Percentiles rank a stretch among this genome's conserved stretches.
Evolutionary conservation across 1,140 invertebrate genomes (phyloP).

Genomic region (Archivesica marissinica): DNA sequence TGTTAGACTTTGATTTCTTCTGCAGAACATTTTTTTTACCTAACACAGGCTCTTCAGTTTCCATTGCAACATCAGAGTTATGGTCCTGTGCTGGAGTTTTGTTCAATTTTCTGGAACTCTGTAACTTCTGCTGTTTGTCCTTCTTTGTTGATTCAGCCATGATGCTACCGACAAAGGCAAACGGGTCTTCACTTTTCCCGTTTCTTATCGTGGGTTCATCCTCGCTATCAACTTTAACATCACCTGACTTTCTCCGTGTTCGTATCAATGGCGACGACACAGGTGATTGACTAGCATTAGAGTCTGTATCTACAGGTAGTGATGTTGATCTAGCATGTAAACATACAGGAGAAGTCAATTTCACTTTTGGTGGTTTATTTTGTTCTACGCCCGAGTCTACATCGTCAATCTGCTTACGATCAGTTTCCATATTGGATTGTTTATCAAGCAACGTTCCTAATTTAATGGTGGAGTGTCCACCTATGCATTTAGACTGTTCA

Average conservation of each 20-base stretch:
- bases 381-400: neutral
- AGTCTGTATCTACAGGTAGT: neutral
- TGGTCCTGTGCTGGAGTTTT: neutral
- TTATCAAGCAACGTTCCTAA: no score
- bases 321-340: neutral
- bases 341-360: neutral
- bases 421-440: no score
- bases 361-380: neutral
- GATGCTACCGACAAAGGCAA: conserved; percentile 9
- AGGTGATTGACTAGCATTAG: neutral
- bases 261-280: neutral
- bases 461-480: no score
- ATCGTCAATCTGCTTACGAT: no score
- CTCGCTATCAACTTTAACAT: neutral
- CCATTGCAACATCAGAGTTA: neutral
- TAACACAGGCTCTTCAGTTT: neutral
- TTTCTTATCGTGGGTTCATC: neutral
- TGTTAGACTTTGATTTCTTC: neutral
- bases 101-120: neutral
- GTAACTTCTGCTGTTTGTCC: neutral
- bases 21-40: neutral
- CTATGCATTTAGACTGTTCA: neutral
- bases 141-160: neutral
- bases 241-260: conserved; percentile 20
- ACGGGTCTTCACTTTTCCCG: neutral